These are phyloP conservation scores for Triplophysa rosa DNA, from an alignment of 2,113 vertebrate species.

Conservation along the genomic window DNA sequence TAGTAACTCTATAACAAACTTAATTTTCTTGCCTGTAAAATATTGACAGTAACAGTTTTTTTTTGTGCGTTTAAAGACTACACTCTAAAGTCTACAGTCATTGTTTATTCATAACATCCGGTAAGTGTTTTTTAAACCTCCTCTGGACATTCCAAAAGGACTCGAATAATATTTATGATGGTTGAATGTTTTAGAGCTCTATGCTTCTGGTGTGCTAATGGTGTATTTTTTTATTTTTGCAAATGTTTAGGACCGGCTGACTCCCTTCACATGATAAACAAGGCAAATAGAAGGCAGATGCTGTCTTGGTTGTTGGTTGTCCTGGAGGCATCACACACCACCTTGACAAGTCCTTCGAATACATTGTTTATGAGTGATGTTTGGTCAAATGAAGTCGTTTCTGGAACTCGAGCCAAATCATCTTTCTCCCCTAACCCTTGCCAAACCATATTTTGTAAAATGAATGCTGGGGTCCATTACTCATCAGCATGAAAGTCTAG, in stretches of 20 bases:
- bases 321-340: background rate
- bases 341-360: slow-evolving; percentile 31
- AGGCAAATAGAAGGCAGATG: slow-evolving; percentile 71
- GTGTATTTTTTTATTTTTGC: background rate
- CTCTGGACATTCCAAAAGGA: background rate
- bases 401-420: slow-evolving; percentile 58
- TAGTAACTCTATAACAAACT: slow-evolving; percentile 30
- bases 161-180: slow-evolving; percentile 37
- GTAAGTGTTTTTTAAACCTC: slow-evolving; percentile 8
- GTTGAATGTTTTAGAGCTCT: slow-evolving; percentile 30
- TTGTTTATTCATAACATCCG: background rate
- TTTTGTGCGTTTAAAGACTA: too few relatives aligned
- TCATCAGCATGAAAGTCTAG: background rate
- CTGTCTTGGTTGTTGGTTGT: slow-evolving; percentile 48
- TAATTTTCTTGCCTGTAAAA: slow-evolving; percentile 26
- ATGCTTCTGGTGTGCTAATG: slow-evolving; percentile 38
- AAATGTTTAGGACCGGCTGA: slow-evolving; percentile 57
- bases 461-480: background rate
- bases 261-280: slow-evolving; percentile 68
- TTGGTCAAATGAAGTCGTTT: slow-evolving; percentile 63
- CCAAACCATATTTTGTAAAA: background rate
- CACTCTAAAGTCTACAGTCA: too few relatives aligned
- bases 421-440: slow-evolving; percentile 56
- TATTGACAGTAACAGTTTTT: too few relatives aligned
- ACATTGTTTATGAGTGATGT: slow-evolving; percentile 68